These are phyloP conservation scores for Tetraneura akinire DNA, from an alignment of 1,140 invertebrate genomes.

Conservation along the genomic window DNA sequence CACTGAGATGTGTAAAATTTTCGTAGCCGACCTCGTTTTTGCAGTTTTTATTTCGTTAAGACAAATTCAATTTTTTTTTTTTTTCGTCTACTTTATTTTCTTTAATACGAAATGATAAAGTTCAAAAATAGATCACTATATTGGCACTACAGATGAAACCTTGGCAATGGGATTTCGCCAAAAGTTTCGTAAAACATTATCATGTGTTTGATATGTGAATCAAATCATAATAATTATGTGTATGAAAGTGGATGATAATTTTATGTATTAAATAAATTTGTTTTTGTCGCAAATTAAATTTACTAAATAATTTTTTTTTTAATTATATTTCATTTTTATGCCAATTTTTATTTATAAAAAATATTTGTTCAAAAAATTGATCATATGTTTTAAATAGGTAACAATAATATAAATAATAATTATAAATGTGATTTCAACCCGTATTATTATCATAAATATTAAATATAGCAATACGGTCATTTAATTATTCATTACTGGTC, in stretches of 20 bases:
- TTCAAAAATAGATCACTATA: conserved; percentile 44
- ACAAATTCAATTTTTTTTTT: conserved; percentile 7
- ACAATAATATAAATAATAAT: no score
- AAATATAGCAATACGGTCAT: no score
- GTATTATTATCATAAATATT: no score
- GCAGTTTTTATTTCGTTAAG: conserved; percentile 32
- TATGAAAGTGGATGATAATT: not conserved
- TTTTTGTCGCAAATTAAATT: not conserved
- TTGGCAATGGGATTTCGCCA: conserved; percentile 35
- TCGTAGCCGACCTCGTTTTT: conserved; percentile 34
- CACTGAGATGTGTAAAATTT: conserved; percentile 5
- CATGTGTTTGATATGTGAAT: not conserved
- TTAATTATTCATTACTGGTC: no score
- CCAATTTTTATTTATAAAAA: no score
- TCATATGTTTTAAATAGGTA: no score
- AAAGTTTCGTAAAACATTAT: conserved; percentile 39
- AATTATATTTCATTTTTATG: no score
- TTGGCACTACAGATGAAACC: conserved; percentile 33
- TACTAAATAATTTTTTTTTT: no score
- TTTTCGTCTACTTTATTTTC: conserved; percentile 21
- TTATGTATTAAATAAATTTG: not conserved
- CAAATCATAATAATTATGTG: not conserved
- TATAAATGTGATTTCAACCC: no score
- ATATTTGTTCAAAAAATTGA: no score
- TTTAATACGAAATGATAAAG: conserved; percentile 31